Conservation (phyloP, 2,113 vertebrate genomes). For the Cyanistes caeruleus region DNA sequence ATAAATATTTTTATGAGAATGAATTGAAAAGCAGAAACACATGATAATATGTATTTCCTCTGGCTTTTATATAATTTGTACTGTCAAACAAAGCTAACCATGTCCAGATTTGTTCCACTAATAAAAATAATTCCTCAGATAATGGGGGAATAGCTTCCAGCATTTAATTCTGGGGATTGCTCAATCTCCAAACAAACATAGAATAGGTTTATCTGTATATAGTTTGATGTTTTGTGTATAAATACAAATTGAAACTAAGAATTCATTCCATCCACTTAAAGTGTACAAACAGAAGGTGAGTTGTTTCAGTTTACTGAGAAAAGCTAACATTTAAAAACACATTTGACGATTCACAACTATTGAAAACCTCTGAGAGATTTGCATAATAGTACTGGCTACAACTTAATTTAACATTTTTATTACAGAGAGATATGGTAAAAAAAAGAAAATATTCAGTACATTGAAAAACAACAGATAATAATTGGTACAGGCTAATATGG, state of each 20-base stretch:
- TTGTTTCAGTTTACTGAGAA: background rate
- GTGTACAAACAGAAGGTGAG: background rate
- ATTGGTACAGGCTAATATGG: background rate
- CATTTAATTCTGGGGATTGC: background rate
- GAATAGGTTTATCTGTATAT: background rate
- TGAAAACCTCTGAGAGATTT: background rate
- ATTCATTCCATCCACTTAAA: background rate
- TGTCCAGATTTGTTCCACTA: slow-evolving; percentile 34
- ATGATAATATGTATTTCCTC: background rate
- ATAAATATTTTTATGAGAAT: background rate
- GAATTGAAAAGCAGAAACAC: background rate
- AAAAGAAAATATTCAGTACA: background rate
- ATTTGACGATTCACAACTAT: background rate
- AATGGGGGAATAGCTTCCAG: background rate
- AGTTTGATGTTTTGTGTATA: background rate
- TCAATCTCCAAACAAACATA: background rate
- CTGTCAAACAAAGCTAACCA: slow-evolving; percentile 6
- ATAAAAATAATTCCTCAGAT: slow-evolving; percentile 38
- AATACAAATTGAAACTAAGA: background rate
- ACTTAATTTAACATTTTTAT: background rate
- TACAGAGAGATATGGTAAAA: background rate
- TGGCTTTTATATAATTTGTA: background rate
- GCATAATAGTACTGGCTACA: background rate
- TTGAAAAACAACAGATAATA: background rate
- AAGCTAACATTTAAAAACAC: background rate